Evolutionary conservation across 23 tunicate species (phyloP).

Genomic region (Halocynthia aurantium): DNA sequence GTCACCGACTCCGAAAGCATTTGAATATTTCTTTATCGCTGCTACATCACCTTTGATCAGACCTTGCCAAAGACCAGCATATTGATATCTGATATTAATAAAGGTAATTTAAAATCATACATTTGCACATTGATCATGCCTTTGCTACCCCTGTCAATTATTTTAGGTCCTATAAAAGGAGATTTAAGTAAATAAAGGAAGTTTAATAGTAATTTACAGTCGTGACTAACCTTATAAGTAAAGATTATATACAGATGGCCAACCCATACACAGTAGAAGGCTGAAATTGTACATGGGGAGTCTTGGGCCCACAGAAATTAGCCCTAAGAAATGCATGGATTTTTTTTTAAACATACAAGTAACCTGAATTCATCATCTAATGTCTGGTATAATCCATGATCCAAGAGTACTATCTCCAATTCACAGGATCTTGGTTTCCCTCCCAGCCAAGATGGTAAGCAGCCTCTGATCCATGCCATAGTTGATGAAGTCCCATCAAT

Average conservation of each 20-base stretch:
- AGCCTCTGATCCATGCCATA: background rate
- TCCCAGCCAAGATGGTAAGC: constrained; percentile 1
- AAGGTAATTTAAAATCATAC: background rate
- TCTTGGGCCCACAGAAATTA: no score
- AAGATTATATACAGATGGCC: no score
- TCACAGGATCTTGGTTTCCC: constrained; percentile 5
- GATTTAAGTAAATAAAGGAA: background rate
- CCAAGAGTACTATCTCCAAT: constrained; percentile 68
- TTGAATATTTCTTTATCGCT: constrained; percentile 43
- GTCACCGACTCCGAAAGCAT: constrained; percentile 69
- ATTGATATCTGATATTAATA: constrained; percentile 51
- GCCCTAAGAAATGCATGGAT: no score
- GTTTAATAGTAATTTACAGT: background rate
- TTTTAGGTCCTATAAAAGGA: background rate
- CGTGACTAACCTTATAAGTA: no score
- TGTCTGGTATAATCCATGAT: constrained; percentile 85
- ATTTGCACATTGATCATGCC: background rate
- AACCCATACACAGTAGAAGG: no score
- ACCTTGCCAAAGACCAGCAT: constrained; percentile 88
- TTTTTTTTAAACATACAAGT: background rate
- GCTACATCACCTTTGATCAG: constrained; percentile 52
- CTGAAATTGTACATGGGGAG: no score
- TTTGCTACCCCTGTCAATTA: background rate
- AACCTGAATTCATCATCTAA: constrained; percentile 74
- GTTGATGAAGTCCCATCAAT: background rate